Conservation (phyloP, 2,797 vertebrate species). For the Silurus aristotelis region DNA sequence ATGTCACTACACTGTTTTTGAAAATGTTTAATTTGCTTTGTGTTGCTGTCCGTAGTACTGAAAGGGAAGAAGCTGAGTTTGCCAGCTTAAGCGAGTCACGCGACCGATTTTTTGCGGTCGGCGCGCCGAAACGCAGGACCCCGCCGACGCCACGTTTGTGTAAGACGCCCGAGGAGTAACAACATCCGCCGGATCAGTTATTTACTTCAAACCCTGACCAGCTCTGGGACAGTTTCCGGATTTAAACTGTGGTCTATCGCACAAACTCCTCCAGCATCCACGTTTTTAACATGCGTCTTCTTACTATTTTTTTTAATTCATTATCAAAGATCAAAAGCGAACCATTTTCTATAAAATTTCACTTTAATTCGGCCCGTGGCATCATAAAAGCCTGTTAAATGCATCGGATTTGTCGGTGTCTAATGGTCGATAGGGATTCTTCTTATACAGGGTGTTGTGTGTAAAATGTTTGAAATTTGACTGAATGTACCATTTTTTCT, state of each 20-base stretch:
- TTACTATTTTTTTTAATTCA: conserved; percentile 93
- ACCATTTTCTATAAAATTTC: conserved; percentile 88
- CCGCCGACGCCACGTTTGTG: conserved; percentile 75
- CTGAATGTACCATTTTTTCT: conserved; percentile 62
- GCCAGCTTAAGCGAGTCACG: conserved; percentile 89
- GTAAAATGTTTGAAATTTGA: conserved; percentile 69
- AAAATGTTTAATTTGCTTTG: conserved; percentile 1
- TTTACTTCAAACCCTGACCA: conserved; percentile 64
- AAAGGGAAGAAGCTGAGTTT: conserved; percentile 99
- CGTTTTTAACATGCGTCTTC: conserved; percentile 87
- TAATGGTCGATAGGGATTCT: conserved; percentile 65
- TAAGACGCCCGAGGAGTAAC: conserved; percentile 89
- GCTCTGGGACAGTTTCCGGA: conserved; percentile 75
- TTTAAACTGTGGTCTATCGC: conserved; percentile 64
- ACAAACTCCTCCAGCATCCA: conserved; percentile 65
- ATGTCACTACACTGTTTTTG: not conserved
- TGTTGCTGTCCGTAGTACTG: conserved; percentile 79
- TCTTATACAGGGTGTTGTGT: conserved; percentile 66
- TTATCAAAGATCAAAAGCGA: conserved; percentile 81
- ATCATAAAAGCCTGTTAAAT: conserved; percentile 52
- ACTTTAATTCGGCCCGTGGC: conserved; percentile 69
- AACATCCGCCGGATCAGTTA: conserved; percentile 69
- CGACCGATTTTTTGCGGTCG: conserved; percentile 75
- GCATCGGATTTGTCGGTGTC: not conserved
- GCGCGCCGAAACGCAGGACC: conserved; percentile 76